Conservation (phyloP, 2,888 invertebrate species). For the Volucella bombylans region DNA sequence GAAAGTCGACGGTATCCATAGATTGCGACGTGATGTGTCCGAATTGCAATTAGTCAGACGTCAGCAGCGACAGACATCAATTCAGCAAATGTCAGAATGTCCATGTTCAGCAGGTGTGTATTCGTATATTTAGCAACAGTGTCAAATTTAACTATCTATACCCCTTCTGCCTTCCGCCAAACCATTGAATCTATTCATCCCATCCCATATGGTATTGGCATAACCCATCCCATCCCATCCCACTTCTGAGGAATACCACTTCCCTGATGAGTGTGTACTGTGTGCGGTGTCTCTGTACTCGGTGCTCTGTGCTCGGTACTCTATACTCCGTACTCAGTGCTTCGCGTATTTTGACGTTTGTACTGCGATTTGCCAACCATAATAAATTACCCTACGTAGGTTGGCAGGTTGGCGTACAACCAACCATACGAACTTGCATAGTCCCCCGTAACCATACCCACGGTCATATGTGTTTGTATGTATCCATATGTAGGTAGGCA, state of each 20-base stretch:
- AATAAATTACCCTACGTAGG: conserved; percentile 71
- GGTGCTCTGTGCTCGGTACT: too few species aligned
- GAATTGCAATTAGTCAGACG: conserved; percentile 81
- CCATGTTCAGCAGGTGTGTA: conserved; percentile 88
- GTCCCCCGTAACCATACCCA: neutral
- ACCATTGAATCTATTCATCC: neutral
- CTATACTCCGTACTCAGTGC: conserved; percentile 41
- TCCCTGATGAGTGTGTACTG: conserved; percentile 43
- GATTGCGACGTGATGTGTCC: conserved; percentile 82
- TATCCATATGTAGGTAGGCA: conserved; percentile 53
- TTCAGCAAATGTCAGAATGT: conserved; percentile 83
- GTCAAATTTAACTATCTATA: conserved; percentile 55
- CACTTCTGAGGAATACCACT: conserved; percentile 29
- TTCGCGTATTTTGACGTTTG: conserved; percentile 72
- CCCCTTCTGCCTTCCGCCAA: neutral
- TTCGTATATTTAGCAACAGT: conserved; percentile 60
- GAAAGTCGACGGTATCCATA: conserved; percentile 81
- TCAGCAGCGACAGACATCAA: conserved; percentile 80
- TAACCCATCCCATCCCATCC: conserved; percentile 22
- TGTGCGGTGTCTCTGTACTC: conserved; percentile 42
- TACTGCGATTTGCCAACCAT: conserved; percentile 73
- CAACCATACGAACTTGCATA: too few species aligned
- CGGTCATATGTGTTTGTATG: neutral
- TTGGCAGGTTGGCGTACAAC: conserved; percentile 28
- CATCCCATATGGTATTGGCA: neutral